phyloP scores from a whole-genome alignment of 2,113 vertebrate genomes.

The Solea senegalensis region DNA sequence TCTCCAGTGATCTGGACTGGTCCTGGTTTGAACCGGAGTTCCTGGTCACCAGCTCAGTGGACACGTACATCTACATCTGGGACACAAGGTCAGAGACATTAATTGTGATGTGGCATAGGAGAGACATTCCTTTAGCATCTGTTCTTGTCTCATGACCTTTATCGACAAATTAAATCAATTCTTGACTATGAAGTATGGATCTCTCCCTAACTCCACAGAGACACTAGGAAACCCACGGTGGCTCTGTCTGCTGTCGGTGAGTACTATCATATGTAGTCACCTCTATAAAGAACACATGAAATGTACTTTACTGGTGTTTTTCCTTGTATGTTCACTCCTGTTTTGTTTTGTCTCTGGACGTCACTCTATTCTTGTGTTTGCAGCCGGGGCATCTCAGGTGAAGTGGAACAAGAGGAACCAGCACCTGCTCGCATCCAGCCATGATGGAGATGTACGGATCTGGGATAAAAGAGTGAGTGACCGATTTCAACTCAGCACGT shows the following conservation, averaged over 20 bases:
- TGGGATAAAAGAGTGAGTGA: conserved; percentile 94
- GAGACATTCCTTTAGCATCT: neutral
- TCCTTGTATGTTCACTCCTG: neutral
- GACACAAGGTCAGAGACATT: conserved; percentile 90
- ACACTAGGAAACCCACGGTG: conserved; percentile 92
- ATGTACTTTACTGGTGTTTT: neutral
- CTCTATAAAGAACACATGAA: no score
- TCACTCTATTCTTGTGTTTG: neutral
- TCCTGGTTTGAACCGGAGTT: conserved; percentile 94
- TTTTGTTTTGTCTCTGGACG: neutral
- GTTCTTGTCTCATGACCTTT: neutral
- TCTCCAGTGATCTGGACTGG: conserved; percentile 94
- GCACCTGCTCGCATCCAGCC: conserved; percentile 93
- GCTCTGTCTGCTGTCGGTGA: conserved; percentile 94
- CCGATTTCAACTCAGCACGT: no score
- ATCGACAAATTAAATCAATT: neutral
- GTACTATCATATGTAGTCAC: conserved; percentile 52
- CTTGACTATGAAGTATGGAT: neutral
- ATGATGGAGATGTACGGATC: conserved; percentile 95
- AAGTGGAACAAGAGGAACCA: conserved; percentile 97
- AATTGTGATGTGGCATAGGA: neutral
- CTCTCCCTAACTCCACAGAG: conserved; percentile 81
- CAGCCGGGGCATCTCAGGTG: conserved; percentile 98
- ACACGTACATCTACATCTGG: conserved; percentile 99
- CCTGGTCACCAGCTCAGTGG: conserved; percentile 96